Conservation (phyloP, 2,797 vertebrate species). For the Knipowitschia caucasica region DNA sequence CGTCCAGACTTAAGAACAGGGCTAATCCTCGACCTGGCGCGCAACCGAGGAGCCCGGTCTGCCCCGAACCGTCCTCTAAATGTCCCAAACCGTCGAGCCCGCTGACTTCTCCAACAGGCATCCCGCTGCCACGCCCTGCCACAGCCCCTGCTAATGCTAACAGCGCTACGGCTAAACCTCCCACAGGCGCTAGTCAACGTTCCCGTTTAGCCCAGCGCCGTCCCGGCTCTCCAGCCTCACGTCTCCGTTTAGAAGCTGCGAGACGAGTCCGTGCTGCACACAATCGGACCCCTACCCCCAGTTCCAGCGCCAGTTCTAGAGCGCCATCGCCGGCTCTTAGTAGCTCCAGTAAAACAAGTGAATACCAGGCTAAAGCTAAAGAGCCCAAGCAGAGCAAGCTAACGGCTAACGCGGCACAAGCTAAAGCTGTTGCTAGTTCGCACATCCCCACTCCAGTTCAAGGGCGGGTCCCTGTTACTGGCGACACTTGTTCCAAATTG, state of each 20-base stretch:
- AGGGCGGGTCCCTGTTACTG: slow-evolving; percentile 48
- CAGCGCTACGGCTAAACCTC: slow-evolving; percentile 48
- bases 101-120: slow-evolving; percentile 36
- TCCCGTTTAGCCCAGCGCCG: slow-evolving; percentile 61
- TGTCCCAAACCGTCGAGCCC: slow-evolving; percentile 62
- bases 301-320: slow-evolving; percentile 39
- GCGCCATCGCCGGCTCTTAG: slow-evolving; percentile 27
- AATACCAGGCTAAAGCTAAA: slow-evolving; percentile 43
- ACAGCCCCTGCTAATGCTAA: slow-evolving; percentile 22
- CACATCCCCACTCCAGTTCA: slow-evolving; percentile 19
- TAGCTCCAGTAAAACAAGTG: slow-evolving; percentile 32
- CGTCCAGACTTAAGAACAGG: slow-evolving; percentile 56
- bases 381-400: slow-evolving; percentile 27
- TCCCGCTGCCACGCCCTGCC: slow-evolving; percentile 43
- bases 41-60: slow-evolving; percentile 73
- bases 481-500: slow-evolving; percentile 66
- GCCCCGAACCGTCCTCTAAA: slow-evolving; percentile 73
- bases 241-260: slow-evolving; percentile 55
- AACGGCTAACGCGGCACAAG: slow-evolving; percentile 1
- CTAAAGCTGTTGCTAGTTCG: background rate
- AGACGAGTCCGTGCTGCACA: slow-evolving; percentile 34
- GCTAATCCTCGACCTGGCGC: slow-evolving; percentile 26
- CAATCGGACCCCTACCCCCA: slow-evolving; percentile 33
- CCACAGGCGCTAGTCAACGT: slow-evolving; percentile 39
- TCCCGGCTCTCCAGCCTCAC: slow-evolving; percentile 62